Percentiles rank a stretch among this genome's conserved stretches.
Evolutionary conservation across 2,888 invertebrate genomes (phyloP).

Genomic region (Microdon myrmicae): DNA sequence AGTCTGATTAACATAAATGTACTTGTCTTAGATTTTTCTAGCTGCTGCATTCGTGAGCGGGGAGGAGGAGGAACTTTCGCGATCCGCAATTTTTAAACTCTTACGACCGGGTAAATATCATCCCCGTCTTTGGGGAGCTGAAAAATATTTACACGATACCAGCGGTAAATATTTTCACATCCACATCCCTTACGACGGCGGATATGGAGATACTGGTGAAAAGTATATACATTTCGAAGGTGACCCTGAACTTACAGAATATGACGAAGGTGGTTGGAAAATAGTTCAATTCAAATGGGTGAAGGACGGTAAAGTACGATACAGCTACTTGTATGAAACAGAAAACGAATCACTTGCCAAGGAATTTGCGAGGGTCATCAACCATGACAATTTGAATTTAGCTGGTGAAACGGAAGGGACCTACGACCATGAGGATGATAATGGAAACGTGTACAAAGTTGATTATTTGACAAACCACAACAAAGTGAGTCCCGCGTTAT

Average conservation of each 20-base stretch:
- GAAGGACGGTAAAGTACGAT: slow-evolving; percentile 59
- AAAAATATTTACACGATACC: slow-evolving; percentile 70
- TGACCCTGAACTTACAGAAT: slow-evolving; percentile 61
- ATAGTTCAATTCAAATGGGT: slow-evolving; percentile 62
- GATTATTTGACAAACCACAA: slow-evolving; percentile 68
- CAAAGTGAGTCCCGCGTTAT: slow-evolving; percentile 34
- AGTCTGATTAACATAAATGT: too few species aligned
- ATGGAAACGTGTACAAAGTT: slow-evolving; percentile 66
- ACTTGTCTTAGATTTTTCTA: slow-evolving; percentile 24
- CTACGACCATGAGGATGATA: slow-evolving; percentile 72
- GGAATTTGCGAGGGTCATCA: slow-evolving; percentile 56
- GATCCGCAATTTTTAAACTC: too few species aligned
- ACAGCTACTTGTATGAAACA: slow-evolving; percentile 66
- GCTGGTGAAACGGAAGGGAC: slow-evolving; percentile 65
- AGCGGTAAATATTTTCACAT: slow-evolving; percentile 70
- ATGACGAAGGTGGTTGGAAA: slow-evolving; percentile 61
- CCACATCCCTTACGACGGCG: slow-evolving; percentile 68
- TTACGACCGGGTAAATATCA: slow-evolving; percentile 56
- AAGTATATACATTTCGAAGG: slow-evolving; percentile 58
- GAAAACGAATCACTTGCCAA: slow-evolving; percentile 69
- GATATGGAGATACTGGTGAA: slow-evolving; percentile 68
- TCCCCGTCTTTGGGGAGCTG: slow-evolving; percentile 66
- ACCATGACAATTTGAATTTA: slow-evolving; percentile 12
- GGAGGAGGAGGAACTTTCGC: too few species aligned
- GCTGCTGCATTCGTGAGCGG: not conserved